phyloP scores from a whole-genome alignment of 92 coral and sea anemone genomes.

The Porites cylindrica region DNA sequence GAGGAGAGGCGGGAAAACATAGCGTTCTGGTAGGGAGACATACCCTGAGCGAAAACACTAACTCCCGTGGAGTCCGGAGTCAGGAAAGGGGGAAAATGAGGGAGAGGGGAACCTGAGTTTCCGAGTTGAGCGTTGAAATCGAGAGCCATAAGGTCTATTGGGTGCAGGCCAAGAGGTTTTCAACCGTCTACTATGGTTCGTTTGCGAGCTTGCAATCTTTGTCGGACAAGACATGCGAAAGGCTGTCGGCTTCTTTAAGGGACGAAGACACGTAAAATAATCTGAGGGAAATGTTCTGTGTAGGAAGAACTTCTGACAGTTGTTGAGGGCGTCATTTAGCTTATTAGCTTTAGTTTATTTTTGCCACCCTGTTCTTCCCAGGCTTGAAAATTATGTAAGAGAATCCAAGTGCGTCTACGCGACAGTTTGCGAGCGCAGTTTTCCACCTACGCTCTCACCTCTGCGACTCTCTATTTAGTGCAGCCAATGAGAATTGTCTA shows the following conservation, averaged over 20 bases:
- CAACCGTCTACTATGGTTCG: too few species aligned
- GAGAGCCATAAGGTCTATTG: slow-evolving; percentile 12
- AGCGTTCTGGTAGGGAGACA: too few species aligned
- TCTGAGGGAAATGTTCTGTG: too few species aligned
- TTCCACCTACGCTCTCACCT: background rate
- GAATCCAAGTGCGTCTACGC: slow-evolving; percentile 65
- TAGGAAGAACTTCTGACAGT: too few species aligned
- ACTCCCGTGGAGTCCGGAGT: slow-evolving; percentile 46
- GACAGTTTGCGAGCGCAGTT: slow-evolving; percentile 39
- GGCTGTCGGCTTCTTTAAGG: too few species aligned
- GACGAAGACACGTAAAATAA: too few species aligned
- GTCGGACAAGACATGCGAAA: too few species aligned
- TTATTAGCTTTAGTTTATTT: too few species aligned
- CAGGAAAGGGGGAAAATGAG: slow-evolving; percentile 38
- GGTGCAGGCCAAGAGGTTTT: too few species aligned
- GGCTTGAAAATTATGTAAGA: slow-evolving; percentile 45
- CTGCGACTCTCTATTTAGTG: too few species aligned
- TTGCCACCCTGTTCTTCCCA: slow-evolving; percentile 64
- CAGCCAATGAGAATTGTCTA: background rate
- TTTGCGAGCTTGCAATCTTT: too few species aligned
- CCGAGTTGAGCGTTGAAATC: slow-evolving; percentile 37
- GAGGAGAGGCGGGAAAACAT: background rate
- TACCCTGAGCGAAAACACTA: background rate
- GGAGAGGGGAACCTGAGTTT: slow-evolving; percentile 35
- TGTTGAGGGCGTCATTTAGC: too few species aligned